Conservation (phyloP, 2,888 invertebrate genomes). For the Drosophila mayaguana region DNA sequence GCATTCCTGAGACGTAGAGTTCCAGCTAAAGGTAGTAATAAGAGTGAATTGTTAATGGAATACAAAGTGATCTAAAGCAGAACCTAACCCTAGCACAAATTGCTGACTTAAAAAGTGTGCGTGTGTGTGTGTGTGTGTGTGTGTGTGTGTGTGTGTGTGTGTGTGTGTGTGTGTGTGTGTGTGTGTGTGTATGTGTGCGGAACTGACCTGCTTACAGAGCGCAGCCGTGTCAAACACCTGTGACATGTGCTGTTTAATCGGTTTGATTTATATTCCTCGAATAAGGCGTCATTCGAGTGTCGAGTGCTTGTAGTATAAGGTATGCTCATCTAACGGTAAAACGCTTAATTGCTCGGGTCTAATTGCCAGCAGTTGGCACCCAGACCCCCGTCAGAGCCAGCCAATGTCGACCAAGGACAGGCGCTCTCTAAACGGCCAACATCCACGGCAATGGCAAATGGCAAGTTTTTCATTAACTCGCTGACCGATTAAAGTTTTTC, state of each 20-base stretch:
- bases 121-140: too few relatives aligned
- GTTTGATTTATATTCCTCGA: neutral
- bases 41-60: too few relatives aligned
- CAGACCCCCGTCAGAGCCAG: slow-evolving; percentile 28
- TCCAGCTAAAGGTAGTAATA: too few relatives aligned
- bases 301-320: too few relatives aligned
- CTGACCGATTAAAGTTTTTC: slow-evolving; percentile 16
- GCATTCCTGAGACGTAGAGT: too few relatives aligned
- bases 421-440: slow-evolving; percentile 18
- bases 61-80: too few relatives aligned
- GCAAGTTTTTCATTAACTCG: slow-evolving; percentile 12
- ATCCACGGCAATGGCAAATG: neutral
- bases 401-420: slow-evolving; percentile 45
- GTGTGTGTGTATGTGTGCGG: neutral
- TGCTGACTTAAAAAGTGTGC: too few relatives aligned
- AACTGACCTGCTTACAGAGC: slow-evolving; percentile 9
- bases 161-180: too few relatives aligned
- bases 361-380: slow-evolving; percentile 1
- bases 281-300: neutral
- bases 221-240: neutral
- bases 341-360: neutral
- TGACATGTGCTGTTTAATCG: neutral
- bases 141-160: too few relatives aligned
- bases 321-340: neutral
- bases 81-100: too few relatives aligned